phyloP scores from a whole-genome alignment of 1,140 invertebrate species.

The Mactra quadrangularis region DNA sequence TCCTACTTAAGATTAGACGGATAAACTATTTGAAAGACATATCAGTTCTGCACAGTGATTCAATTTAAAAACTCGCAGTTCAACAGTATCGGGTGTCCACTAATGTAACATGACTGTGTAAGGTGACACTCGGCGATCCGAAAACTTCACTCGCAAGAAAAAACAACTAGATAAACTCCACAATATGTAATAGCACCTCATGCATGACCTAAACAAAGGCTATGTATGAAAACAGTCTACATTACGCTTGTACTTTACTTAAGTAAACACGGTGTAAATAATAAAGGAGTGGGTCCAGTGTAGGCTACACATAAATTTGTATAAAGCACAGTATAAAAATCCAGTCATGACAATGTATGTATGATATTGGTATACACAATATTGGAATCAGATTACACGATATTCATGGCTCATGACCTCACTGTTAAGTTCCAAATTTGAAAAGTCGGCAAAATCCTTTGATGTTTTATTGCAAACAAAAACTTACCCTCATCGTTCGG shows the following conservation, averaged over 20 bases:
- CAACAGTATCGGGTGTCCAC: conserved; percentile 50
- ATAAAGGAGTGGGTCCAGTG: too few species aligned
- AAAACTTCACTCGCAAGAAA: not conserved
- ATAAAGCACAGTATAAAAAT: not conserved
- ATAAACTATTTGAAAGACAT: conserved; percentile 40
- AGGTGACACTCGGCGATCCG: conserved; percentile 49
- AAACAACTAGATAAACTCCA: not conserved
- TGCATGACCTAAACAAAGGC: conserved; percentile 42
- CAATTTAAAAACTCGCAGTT: conserved; percentile 49
- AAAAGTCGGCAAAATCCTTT: conserved; percentile 52
- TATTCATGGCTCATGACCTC: conserved; percentile 34
- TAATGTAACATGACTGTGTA: conserved; percentile 51
- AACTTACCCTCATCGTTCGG: conserved; percentile 60
- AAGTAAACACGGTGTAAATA: conserved; percentile 6
- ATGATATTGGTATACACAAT: conserved; percentile 11
- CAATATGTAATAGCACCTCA: conserved; percentile 18
- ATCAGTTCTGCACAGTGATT: conserved; percentile 59
- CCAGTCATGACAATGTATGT: not conserved
- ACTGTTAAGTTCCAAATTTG: conserved; percentile 38
- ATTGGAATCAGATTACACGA: conserved; percentile 58
- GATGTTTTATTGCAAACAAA: conserved; percentile 46
- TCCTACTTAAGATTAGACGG: conserved; percentile 39
- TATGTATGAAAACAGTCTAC: not conserved
- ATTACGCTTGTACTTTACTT: conserved; percentile 31
- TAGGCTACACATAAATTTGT: conserved; percentile 16